Conservation (phyloP, 2,888 invertebrate genomes). For the Selenia dentaria region DNA sequence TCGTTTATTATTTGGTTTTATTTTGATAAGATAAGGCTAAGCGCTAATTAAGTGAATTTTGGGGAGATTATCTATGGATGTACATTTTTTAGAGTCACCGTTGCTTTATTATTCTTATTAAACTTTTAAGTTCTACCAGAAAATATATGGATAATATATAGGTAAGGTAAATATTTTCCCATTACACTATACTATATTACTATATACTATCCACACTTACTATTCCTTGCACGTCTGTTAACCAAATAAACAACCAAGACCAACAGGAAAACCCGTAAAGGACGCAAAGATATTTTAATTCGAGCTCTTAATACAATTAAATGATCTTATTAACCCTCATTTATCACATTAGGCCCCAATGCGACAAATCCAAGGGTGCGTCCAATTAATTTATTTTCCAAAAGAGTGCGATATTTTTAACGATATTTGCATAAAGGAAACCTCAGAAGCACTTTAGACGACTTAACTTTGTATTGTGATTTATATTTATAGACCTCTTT, state of each 20-base stretch:
- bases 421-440: conserved; percentile 75
- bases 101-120: background rate
- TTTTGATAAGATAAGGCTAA: conserved; percentile 53
- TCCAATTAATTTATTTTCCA: conserved; percentile 68
- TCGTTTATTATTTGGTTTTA: conserved; percentile 68
- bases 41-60: conserved; percentile 33
- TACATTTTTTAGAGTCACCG: conserved; percentile 9
- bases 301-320: conserved; percentile 71
- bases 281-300: conserved; percentile 42
- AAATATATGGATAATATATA: too few relatives aligned
- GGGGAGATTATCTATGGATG: conserved; percentile 17
- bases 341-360: conserved; percentile 65
- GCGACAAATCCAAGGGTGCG: conserved; percentile 63
- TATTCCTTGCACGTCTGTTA: too few relatives aligned
- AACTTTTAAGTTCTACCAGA: too few relatives aligned
- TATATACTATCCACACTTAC: too few relatives aligned
- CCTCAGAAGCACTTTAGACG: conserved; percentile 73
- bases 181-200: too few relatives aligned
- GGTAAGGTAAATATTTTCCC: too few relatives aligned
- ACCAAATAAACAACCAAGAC: too few relatives aligned
- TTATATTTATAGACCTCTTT: conserved; percentile 48
- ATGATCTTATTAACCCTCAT: conserved; percentile 64
- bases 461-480: conserved; percentile 59
- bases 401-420: conserved; percentile 57
- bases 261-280: conserved; percentile 3